Evolutionary conservation across 2,888 invertebrate species (phyloP).

Genomic region (Eristalinus sepulchralis): DNA sequence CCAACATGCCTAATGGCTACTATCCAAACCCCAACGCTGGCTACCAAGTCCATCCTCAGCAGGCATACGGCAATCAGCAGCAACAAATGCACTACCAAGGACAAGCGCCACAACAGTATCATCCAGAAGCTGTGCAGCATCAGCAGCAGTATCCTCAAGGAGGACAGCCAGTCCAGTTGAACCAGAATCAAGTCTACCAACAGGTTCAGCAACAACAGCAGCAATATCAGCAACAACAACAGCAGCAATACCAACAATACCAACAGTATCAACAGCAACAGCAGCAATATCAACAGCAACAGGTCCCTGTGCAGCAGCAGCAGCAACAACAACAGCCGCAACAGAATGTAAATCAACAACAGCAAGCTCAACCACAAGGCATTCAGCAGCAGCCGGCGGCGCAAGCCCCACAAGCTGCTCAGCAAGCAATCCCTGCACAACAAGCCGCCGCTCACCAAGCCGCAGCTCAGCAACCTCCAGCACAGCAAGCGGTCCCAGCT

Average conservation of each 20-base stretch:
- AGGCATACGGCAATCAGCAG: conserved; percentile 72
- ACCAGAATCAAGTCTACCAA: conserved; percentile 66
- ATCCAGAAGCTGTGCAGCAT: conserved; percentile 71
- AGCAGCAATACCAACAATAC: conserved; percentile 75
- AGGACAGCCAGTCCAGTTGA: conserved; percentile 73
- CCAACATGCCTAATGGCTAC: conserved; percentile 80
- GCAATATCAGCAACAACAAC: conserved; percentile 73
- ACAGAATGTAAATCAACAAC: conserved; percentile 31
- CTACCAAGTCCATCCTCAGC: conserved; percentile 73
- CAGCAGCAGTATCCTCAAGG: conserved; percentile 68
- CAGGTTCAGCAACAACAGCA: conserved; percentile 75
- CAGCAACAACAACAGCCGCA: conserved; percentile 57
- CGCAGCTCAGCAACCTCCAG: conserved; percentile 47
- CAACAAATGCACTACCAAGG: conserved; percentile 73
- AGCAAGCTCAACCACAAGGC: conserved; percentile 73
- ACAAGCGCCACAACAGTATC: conserved; percentile 75
- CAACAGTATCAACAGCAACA: conserved; percentile 72
- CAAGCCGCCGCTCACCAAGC: neutral
- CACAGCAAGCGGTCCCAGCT: conserved; percentile 37
- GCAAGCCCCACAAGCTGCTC: conserved; percentile 50
- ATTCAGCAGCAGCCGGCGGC: conserved; percentile 57
- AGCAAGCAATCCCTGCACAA: conserved; percentile 34
- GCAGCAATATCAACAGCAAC: conserved; percentile 73
- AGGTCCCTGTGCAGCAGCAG: conserved; percentile 71
- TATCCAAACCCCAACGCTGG: conserved; percentile 74